These are phyloP conservation scores for Smittia sp. DNA, from an alignment of 2,888 invertebrate genomes.

Conservation along the genomic window DNA sequence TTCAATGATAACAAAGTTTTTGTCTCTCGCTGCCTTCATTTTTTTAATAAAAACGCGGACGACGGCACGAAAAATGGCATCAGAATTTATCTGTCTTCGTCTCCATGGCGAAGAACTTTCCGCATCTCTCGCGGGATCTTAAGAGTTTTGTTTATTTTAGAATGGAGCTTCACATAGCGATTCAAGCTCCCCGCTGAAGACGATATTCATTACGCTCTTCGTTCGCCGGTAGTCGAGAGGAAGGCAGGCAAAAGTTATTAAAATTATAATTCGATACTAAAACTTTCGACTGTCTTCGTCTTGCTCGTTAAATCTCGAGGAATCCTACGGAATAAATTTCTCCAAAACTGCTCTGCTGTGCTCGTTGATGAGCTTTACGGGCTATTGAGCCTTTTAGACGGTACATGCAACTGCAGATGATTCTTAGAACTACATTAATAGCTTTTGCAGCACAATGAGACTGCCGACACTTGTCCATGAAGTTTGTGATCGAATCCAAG, in stretches of 20 bases:
- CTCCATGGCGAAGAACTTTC: constrained; percentile 35
- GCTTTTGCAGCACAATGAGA: constrained; percentile 17
- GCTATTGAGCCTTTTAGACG: not conserved
- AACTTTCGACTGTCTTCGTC: constrained; percentile 27
- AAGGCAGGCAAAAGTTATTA: constrained; percentile 35
- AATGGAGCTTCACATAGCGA: constrained; percentile 25
- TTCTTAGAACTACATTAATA: constrained; percentile 32
- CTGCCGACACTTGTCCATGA: not conserved
- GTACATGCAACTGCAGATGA: constrained; percentile 35
- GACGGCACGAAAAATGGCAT: constrained; percentile 28
- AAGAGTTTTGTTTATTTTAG: constrained; percentile 14
- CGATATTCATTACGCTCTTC: constrained; percentile 39
- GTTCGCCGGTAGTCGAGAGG: constrained; percentile 2
- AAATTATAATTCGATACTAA: constrained; percentile 39
- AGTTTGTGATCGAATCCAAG: no score
- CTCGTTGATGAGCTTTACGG: constrained; percentile 4
- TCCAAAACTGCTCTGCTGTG: not conserved
- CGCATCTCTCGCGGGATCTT: not conserved
- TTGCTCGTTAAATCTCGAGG: not conserved
- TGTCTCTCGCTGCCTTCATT: constrained; percentile 15
- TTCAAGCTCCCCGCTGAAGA: constrained; percentile 13
- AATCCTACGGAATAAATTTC: constrained; percentile 32
- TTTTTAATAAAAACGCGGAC: constrained; percentile 37
- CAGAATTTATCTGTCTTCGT: constrained; percentile 35
- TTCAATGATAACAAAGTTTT: constrained; percentile 20